phyloP scores from a whole-genome alignment of 2,113 vertebrate species.

The Pomatorhinus ruficollis region DNA sequence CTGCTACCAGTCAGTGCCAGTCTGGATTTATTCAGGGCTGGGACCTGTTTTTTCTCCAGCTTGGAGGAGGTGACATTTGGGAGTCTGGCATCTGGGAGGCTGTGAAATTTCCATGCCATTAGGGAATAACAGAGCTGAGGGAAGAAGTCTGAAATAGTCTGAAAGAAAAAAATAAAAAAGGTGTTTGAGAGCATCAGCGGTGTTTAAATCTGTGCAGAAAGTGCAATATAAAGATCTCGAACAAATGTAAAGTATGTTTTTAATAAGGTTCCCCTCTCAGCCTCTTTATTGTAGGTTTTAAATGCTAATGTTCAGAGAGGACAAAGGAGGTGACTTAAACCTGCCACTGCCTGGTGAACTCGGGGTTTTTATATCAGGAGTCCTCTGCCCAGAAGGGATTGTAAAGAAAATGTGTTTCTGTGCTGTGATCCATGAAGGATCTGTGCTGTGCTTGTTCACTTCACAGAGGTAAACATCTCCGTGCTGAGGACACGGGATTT shows the following conservation, averaged over 20 bases:
- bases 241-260: background rate
- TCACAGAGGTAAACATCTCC: background rate
- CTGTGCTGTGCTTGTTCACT: background rate
- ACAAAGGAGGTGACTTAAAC: constrained; percentile 20
- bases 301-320: constrained; percentile 27
- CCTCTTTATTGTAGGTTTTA: constrained; percentile 47
- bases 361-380: background rate
- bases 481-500: background rate
- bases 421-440: constrained; percentile 27
- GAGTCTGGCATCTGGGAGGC: background rate
- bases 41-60: background rate
- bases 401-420: background rate
- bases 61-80: background rate
- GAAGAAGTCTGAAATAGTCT: background rate
- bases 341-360: constrained; percentile 1
- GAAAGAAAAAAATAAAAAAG: background rate
- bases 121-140: background rate
- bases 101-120: background rate
- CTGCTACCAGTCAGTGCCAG: background rate
- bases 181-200: background rate
- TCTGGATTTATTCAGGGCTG: background rate
- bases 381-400: background rate
- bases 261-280: constrained; percentile 46
- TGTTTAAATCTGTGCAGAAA: background rate
- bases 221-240: background rate